Conservation (phyloP, 2,888 invertebrate species). For the Napeogenes inachia region DNA sequence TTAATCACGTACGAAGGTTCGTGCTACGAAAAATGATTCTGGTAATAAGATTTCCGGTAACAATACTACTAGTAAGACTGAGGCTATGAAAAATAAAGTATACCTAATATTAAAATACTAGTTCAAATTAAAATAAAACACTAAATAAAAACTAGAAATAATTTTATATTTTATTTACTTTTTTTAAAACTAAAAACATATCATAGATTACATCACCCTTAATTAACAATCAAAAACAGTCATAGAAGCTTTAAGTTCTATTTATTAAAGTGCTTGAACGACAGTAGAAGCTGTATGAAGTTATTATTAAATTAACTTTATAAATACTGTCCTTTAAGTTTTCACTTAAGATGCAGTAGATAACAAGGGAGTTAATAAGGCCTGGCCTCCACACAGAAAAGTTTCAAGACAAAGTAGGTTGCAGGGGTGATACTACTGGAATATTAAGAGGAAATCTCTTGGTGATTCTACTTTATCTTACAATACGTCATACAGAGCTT, state of each 20-base stretch:
- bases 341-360: slow-evolving; percentile 38
- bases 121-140: no score
- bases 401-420: slow-evolving; percentile 49
- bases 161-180: no score
- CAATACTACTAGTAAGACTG: no score
- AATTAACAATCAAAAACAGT: background rate
- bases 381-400: slow-evolving; percentile 40
- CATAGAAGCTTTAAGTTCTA: background rate
- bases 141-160: no score
- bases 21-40: no score
- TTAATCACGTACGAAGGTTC: no score
- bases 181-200: no score
- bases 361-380: slow-evolving; percentile 45
- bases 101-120: no score
- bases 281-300: slow-evolving; percentile 10
- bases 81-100: no score
- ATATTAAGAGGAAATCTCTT: slow-evolving; percentile 41
- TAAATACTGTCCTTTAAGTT: slow-evolving; percentile 31
- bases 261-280: slow-evolving; percentile 3
- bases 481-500: slow-evolving; percentile 9
- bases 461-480: slow-evolving; percentile 20
- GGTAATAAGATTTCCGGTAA: no score
- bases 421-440: slow-evolving; percentile 38
- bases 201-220: no score
- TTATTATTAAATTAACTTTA: slow-evolving; percentile 7